These are phyloP conservation scores for Amaurobius ferox DNA, from an alignment of 2,888 invertebrate genomes.

Conservation along the genomic window DNA sequence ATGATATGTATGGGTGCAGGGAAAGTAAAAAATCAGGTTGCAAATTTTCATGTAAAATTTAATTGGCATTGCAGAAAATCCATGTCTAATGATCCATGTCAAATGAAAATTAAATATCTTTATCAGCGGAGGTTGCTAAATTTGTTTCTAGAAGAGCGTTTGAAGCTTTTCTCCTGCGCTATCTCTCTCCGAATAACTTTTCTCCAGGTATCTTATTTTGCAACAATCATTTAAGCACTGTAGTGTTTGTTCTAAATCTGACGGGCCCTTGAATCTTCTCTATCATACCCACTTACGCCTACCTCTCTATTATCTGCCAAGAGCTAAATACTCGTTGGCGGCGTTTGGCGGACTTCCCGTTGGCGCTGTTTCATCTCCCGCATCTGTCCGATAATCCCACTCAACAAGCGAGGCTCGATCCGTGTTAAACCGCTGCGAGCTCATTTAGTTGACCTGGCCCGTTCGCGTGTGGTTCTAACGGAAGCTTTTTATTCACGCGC, in stretches of 20 bases:
- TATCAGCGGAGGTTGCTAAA: too few relatives aligned
- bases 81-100: too few relatives aligned
- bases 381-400: constrained; percentile 6
- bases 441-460: constrained; percentile 9
- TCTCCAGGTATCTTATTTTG: too few relatives aligned
- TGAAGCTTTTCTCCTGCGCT: too few relatives aligned
- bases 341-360: background rate
- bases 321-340: background rate
- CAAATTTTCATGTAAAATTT: too few relatives aligned
- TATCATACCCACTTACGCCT: background rate
- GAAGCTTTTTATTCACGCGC: background rate
- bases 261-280: background rate
- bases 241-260: background rate
- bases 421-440: background rate
- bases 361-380: background rate
- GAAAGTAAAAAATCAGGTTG: too few relatives aligned
- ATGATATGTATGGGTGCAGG: too few relatives aligned
- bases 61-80: too few relatives aligned
- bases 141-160: too few relatives aligned
- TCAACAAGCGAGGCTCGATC: background rate
- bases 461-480: background rate
- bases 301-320: constrained; percentile 3
- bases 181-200: too few relatives aligned
- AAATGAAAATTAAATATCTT: too few relatives aligned
- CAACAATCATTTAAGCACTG: too few relatives aligned